Evolutionary conservation across 2,113 vertebrate species (phyloP).

Genomic region (Sturnira hondurensis): DNA sequence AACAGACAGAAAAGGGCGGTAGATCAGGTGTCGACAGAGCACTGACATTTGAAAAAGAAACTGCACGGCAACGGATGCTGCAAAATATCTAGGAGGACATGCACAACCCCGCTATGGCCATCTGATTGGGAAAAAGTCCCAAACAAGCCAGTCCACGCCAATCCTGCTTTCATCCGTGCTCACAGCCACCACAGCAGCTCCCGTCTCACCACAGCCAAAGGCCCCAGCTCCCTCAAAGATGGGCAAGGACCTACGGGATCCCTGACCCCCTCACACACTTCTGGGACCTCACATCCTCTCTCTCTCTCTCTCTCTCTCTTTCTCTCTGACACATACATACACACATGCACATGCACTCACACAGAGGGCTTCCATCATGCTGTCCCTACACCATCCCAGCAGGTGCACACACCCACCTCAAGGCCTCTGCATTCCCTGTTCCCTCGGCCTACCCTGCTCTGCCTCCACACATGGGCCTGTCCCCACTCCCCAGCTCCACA

Average conservation of each 20-base stretch:
- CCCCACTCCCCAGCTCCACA: neutral
- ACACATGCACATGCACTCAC: accelerated
- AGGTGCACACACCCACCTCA: accelerated
- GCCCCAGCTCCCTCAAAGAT: neutral
- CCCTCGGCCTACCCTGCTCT: neutral
- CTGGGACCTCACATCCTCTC: neutral
- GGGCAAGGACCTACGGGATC: neutral
- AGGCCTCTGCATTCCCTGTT: neutral
- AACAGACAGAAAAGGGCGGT: neutral
- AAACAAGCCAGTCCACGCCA: accelerated
- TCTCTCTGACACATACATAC: accelerated
- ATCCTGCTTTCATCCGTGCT: neutral
- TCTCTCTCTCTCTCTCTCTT: accelerated
- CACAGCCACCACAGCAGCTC: neutral
- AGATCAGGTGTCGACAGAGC: neutral
- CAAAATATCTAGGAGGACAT: neutral
- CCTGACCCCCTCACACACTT: neutral
- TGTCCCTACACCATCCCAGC: neutral
- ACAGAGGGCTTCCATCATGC: neutral
- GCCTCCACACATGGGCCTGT: neutral
- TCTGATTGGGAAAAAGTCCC: neutral
- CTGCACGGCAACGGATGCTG: neutral
- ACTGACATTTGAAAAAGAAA: neutral
- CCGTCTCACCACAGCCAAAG: neutral
- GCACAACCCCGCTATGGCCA: accelerated